Evolutionary conservation across 2,113 vertebrate species (phyloP).

Genomic region (Pachypanchax playfairii): DNA sequence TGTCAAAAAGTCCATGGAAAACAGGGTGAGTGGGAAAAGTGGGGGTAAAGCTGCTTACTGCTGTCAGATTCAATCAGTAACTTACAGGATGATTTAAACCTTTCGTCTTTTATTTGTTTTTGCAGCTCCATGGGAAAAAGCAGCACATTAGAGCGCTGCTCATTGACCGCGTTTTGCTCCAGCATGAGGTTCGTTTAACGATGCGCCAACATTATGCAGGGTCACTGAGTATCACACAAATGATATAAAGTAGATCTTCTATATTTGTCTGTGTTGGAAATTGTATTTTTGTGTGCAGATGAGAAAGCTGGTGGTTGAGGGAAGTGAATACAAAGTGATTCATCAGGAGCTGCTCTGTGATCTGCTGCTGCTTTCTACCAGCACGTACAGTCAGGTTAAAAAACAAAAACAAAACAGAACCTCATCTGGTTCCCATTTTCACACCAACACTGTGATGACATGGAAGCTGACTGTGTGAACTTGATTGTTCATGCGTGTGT

Average conservation of each 20-base stretch:
- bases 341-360: conserved; percentile 93
- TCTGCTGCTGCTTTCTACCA: conserved; percentile 92
- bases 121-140: conserved; percentile 93
- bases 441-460: conserved; percentile 10
- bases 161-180: conserved; percentile 94
- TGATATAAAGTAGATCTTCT: background rate
- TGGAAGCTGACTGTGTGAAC: conserved; percentile 6
- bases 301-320: conserved; percentile 92
- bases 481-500: conserved; percentile 10
- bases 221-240: background rate
- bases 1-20: conserved; percentile 99
- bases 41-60: conserved; percentile 11
- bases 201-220: background rate
- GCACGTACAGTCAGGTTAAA: conserved; percentile 91
- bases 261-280: background rate
- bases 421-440: conserved; percentile 26
- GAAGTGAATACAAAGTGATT: conserved; percentile 91
- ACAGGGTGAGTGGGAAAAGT: conserved; percentile 83
- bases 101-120: conserved; percentile 16
- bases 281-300: conserved; percentile 77
- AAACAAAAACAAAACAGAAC: conserved; percentile 10
- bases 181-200: conserved; percentile 87
- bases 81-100: background rate
- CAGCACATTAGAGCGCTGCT: conserved; percentile 93
- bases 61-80: conserved; percentile 25